Conservation (phyloP, 1,140 invertebrate genomes). For the Apis laboriosa region DNA sequence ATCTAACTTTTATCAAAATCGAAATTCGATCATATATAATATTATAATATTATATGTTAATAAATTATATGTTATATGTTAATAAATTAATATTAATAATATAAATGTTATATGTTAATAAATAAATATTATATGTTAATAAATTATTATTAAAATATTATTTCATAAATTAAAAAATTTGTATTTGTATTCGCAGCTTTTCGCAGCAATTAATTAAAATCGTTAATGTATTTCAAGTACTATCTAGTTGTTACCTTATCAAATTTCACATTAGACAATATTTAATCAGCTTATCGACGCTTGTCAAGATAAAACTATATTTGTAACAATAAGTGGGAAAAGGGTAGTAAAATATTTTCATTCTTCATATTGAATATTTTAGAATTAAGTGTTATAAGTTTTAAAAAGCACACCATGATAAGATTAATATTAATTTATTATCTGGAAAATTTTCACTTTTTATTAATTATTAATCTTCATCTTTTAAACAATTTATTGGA, state of each 20-base stretch:
- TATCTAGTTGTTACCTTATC: background rate
- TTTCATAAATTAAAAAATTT: background rate
- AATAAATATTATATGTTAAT: too few relatives aligned
- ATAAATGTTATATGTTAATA: too few relatives aligned
- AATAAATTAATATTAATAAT: too few relatives aligned
- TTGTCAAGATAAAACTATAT: background rate
- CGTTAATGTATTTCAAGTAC: background rate
- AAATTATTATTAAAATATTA: too few relatives aligned
- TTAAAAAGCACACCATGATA: too few relatives aligned
- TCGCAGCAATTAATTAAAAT: background rate
- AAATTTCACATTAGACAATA: background rate
- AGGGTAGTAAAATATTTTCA: background rate
- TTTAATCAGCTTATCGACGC: constrained; percentile 20
- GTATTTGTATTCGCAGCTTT: background rate
- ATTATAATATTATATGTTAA: too few relatives aligned
- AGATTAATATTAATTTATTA: background rate
- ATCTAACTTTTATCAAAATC: too few relatives aligned
- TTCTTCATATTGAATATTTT: background rate
- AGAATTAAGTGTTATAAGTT: background rate
- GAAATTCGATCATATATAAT: too few relatives aligned
- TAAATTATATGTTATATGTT: too few relatives aligned
- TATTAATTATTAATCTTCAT: too few relatives aligned
- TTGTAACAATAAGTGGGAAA: background rate
- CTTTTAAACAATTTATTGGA: too few relatives aligned
- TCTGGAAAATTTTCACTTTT: too few relatives aligned